Evolutionary conservation across 1,140 invertebrate species (phyloP).

Genomic region (Melipona quadrifasciata): DNA sequence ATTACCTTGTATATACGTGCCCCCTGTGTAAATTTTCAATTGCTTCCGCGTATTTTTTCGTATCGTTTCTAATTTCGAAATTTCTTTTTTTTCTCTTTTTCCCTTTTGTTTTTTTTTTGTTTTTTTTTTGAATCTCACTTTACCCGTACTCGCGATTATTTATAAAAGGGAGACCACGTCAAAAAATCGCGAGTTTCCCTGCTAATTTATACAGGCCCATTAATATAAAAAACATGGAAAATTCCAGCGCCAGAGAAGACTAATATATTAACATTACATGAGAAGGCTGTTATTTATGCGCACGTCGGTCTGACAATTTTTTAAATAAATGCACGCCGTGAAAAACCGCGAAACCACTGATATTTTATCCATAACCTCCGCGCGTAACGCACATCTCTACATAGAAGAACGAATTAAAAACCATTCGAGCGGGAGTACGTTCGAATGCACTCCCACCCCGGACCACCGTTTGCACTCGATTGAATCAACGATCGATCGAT

Average conservation of each 20-base stretch:
- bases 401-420: neutral
- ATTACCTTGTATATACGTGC: too few relatives aligned
- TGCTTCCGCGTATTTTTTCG: neutral
- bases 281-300: neutral
- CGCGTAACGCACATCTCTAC: too few relatives aligned
- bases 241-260: neutral
- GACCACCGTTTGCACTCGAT: neutral
- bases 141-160: neutral
- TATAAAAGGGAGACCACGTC: neutral
- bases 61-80: neutral
- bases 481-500: conserved; percentile 19
- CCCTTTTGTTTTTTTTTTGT: neutral
- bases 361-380: neutral
- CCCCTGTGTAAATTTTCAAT: neutral
- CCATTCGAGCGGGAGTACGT: neutral
- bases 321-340: neutral
- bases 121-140: neutral
- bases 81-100: neutral
- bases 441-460: neutral
- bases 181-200: neutral
- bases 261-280: neutral
- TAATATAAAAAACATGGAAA: neutral
- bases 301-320: neutral
- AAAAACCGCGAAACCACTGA: neutral
- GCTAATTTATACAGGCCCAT: neutral